Evolutionary conservation across 2,888 invertebrate species (phyloP), one percentile per base, ranked within the genome.

Genomic region (Hypomecis atomaria): DNA sequence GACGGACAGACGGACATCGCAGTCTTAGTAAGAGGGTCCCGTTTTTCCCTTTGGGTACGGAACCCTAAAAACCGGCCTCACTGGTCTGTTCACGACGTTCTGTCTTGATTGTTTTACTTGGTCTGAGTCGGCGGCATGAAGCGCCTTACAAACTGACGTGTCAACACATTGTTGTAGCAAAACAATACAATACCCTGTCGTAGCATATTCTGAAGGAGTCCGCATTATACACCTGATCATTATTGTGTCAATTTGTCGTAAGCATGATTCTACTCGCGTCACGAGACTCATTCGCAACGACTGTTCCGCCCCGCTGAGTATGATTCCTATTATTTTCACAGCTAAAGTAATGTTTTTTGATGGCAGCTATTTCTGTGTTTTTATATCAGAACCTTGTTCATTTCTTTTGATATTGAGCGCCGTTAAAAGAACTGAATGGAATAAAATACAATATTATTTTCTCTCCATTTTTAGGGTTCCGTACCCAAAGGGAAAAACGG

Each of bases 361-460:
- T 6, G 38, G 50, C 37, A 37, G 38, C 37, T 37, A 50, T 50
- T 49, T 50, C 50, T 38, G 9, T 50, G 4, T 50, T 50, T 38
- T 38, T 23, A 50, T 50, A 38, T 13, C 9, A 50, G 37, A 13
- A 8, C 38, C 37, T 38, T 9, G 7, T 50, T 50, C 38, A 50
- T 50, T 38, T 50, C 50, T 38, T 50, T 38, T 50, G 13, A 38
- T 50, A 23, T 38, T 38, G 49, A 50, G 38, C 37, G 9, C 23
- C 50, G 50, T 45, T 38, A 37, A 50, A 50, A 50, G 50, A 38
- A 37, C 37, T 50, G 50, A 50, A 50, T 38, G 50, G 13, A 50
- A 50, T 50, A 38, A 38, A 38, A 38, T 50, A 38, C n/a, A n/a
- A n/a, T 13, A 13, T 50, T 38, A 50, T 50, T 37, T 37, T 50